These are phyloP conservation scores for Caloenas nicobarica DNA, from an alignment of 2,113 vertebrate genomes.

Conservation along the genomic window DNA sequence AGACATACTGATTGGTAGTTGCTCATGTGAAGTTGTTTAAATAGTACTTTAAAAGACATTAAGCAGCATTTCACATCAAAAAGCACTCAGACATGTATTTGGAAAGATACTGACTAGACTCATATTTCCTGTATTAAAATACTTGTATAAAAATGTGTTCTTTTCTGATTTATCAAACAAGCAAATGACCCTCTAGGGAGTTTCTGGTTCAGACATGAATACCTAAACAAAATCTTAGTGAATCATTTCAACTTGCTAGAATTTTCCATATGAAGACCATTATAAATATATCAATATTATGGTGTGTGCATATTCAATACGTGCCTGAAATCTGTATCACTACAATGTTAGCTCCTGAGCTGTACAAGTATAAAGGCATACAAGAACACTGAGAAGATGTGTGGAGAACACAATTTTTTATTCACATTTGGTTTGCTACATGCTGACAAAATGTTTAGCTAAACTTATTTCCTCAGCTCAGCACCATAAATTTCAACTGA, in stretches of 20 bases:
- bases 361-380: background rate
- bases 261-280: conserved; percentile 53
- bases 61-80: conserved; percentile 62
- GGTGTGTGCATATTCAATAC: background rate
- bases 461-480: background rate
- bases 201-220: conserved; percentile 66
- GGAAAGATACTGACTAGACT: conserved; percentile 73
- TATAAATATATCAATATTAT: conserved; percentile 55
- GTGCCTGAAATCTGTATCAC: background rate
- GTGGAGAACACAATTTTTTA: background rate
- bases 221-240: conserved; percentile 49
- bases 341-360: background rate
- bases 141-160: conserved; percentile 58
- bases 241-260: conserved; percentile 57
- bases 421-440: background rate
- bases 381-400: background rate
- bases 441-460: background rate
- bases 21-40: conserved; percentile 56
- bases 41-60: conserved; percentile 64
- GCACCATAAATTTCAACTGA: background rate
- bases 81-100: conserved; percentile 48
- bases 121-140: conserved; percentile 74
- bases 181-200: conserved; percentile 66
- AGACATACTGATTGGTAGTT: conserved; percentile 19
- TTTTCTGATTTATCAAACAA: conserved; percentile 73